Evolutionary conservation across 1,140 invertebrate species (phyloP).

Genomic region (Calephelis nemesis): DNA sequence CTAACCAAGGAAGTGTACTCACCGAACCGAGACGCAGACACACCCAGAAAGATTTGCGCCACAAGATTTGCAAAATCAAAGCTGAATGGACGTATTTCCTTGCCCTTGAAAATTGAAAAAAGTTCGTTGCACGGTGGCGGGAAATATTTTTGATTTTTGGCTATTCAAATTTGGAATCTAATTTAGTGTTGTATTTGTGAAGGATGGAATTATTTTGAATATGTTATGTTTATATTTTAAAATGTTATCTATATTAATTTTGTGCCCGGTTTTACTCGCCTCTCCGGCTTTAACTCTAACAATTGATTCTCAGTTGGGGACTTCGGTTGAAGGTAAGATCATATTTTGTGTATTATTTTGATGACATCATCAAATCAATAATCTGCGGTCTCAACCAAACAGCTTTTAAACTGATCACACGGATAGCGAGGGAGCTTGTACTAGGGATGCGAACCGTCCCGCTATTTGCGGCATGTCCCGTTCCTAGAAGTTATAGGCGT

Average conservation of each 20-base stretch:
- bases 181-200: conserved; percentile 24
- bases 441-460: too few relatives aligned
- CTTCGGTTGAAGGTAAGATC: conserved; percentile 65
- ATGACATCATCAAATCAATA: too few relatives aligned
- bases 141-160: conserved; percentile 34
- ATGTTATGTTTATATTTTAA: conserved; percentile 43
- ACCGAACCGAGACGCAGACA: conserved; percentile 55
- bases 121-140: conserved; percentile 38
- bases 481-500: too few relatives aligned
- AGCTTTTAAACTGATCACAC: too few relatives aligned
- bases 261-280: conserved; percentile 61
- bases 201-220: conserved; percentile 27
- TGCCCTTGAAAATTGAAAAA: conserved; percentile 46
- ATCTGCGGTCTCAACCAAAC: too few relatives aligned
- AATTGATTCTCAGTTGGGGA: conserved; percentile 66
- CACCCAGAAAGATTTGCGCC: conserved; percentile 62
- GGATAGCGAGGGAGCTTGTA: too few relatives aligned
- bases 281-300: conserved; percentile 62
- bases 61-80: conserved; percentile 64
- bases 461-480: too few relatives aligned
- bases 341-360: neutral
- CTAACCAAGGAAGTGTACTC: conserved; percentile 56
- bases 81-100: conserved; percentile 57
- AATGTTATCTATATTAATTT: conserved; percentile 58
- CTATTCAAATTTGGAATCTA: neutral